Base-by-base conservation (phyloP, 2,888 invertebrate genomes). In the Poecilobothrus nobilitatus region DNA sequence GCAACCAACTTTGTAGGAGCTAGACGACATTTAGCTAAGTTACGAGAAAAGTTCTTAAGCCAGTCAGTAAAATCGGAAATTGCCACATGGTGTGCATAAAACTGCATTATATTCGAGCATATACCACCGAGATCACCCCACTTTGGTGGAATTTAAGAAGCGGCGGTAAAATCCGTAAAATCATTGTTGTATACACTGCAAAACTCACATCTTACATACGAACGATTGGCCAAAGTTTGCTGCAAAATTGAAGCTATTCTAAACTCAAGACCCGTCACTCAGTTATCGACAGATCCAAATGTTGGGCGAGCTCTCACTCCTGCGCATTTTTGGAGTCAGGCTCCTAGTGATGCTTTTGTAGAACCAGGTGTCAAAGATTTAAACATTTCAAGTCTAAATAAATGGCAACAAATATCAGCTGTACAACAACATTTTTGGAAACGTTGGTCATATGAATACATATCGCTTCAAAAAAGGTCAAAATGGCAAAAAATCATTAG, bases 1-100 rank as follows among this genome's bases (percentile, higher is more conserved):
- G 71, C 69, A 15, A 71, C 70, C 22, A 71, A 71, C 62, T 71
- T 72, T 64, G 70, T 70, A 10, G 72, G 71, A 18, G 70, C 71
- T 1, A 67, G 70, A 20, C 62, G 69, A 20, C 67, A 71, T 33
- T 34, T 73, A 22, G 64, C 70, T n/a, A 67, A 72, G 34, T 64
- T 73, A 21, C 70, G 64, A 10, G 12, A 68, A 0, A 53, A 18
- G 15, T 71, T 71, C 64, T 62, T 71, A 41, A 65, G 68, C n/a
- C 69, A 72, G 70, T 71, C 9, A 70, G 71, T 2, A 64, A 27
- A 27, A n/a, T n/a, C 27, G n/a, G n/a, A 27, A 27, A 27, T n/a
- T n/a, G n/a, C 27, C 27, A 27, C 2, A 27, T 27, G 27, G 27
- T 27, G 27, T 27, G 3, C 27, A 27, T 2, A 27, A 27, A 27